A percentile compares a stretch with the other conserved stretches of the same genome.
Evolutionary conservation across 2,888 invertebrate genomes (phyloP).

Genomic region (Limnephilus auricula): DNA sequence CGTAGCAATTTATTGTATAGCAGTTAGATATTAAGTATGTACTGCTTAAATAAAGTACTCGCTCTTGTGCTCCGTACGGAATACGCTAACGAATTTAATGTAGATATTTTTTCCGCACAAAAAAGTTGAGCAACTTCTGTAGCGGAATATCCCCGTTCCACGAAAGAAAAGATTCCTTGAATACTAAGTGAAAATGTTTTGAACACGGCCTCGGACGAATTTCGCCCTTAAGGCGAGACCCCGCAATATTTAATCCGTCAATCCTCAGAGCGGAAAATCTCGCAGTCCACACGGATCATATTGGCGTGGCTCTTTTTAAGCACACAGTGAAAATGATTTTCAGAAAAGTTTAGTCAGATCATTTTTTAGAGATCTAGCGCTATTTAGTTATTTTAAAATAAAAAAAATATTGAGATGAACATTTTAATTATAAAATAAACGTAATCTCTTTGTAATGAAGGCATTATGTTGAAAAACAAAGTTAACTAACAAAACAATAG

Average conservation of each 20-base stretch:
- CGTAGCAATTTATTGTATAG: background rate
- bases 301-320: background rate
- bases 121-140: slow-evolving; percentile 30
- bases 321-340: slow-evolving; percentile 11
- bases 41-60: background rate
- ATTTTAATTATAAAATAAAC: background rate
- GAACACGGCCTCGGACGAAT: slow-evolving; percentile 14
- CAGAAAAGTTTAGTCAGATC: background rate
- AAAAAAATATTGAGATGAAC: background rate
- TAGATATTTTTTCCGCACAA: background rate
- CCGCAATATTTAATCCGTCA: slow-evolving; percentile 12
- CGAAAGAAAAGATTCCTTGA: slow-evolving; percentile 33
- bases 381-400: background rate
- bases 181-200: slow-evolving; percentile 37
- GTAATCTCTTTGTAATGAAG: background rate
- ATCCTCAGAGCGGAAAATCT: background rate
- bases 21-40: background rate
- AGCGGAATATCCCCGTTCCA: background rate
- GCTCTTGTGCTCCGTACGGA: background rate
- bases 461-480: background rate
- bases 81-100: background rate
- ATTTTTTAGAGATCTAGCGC: background rate
- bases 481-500: too few relatives aligned
- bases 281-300: slow-evolving; percentile 9
- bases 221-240: background rate